Evolutionary conservation across 2,113 vertebrate genomes (phyloP), one percentile per base, ranked within the genome.

Genomic region (Onychorhynchus coronatus): DNA sequence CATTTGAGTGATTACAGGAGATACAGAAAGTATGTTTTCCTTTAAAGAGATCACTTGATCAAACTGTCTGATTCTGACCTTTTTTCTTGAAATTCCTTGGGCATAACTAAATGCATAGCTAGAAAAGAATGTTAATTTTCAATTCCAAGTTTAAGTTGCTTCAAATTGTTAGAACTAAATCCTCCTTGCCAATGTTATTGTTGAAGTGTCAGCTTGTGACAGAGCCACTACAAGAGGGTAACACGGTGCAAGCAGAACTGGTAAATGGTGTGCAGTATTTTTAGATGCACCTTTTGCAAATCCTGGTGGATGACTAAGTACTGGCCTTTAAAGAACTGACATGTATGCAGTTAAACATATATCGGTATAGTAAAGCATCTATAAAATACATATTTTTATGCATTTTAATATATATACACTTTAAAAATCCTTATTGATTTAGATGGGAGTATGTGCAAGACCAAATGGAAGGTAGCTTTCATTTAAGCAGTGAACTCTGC

Each of bases 1-100:
- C 92, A 41, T 94, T 96, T 94, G 89, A 97, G 82, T 97, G 89
- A 91, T 97, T 97, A 94, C 91, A 90, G 79, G 92, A 94, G 79
- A 95, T 95, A 96, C 5, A 63, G 92, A 63, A 92, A 96, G 91
- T 85, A 97, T 96, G 92, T 95, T 89, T 96, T 95, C 52, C 89
- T 96, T 96, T 89, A 87, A 91, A 94, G 81, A 95, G 59, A 80
- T 95, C 84, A 88, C 59, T 95, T 93, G 77, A 88, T 96, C 89
- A 96, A 75, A 81, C 71, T 95, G 67, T 55, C 58, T 86, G 93
- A 71, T 94, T 92, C 58, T 92, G 65, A 44, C 68, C 86, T 95
- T 93, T 80, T 73, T 82, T 41, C 82, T 63, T 95, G 67, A 87
- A 97, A 97, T 96, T 96, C 61, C 78, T 53, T 84, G 28, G 92